These are phyloP conservation scores for Daktulosphaira vitifoliae DNA, from an alignment of 1,140 invertebrate genomes.

Conservation along the genomic window DNA sequence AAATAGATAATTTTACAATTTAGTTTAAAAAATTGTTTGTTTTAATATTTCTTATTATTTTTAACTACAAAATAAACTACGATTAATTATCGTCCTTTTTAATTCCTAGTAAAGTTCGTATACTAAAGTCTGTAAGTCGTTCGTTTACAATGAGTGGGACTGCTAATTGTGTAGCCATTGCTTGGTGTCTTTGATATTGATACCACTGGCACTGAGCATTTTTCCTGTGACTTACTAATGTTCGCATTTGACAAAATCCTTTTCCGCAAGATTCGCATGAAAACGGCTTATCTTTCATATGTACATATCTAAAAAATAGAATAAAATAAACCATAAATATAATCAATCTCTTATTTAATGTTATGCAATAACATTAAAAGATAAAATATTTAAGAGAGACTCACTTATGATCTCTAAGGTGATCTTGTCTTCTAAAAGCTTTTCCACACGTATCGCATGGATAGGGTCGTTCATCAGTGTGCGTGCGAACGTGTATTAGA, in stretches of 20 bases:
- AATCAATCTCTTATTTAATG: too few relatives aligned
- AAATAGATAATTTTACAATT: too few relatives aligned
- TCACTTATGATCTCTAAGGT: slow-evolving; percentile 89
- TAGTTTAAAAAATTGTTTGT: too few relatives aligned
- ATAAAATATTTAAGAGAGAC: slow-evolving; percentile 37
- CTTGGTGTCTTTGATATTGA: slow-evolving; percentile 20
- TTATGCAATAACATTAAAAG: too few relatives aligned
- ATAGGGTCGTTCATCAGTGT: slow-evolving; percentile 95
- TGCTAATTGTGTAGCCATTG: neutral
- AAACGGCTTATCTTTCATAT: slow-evolving; percentile 95
- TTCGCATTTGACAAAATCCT: slow-evolving; percentile 92
- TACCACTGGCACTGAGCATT: slow-evolving; percentile 28
- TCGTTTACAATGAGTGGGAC: neutral
- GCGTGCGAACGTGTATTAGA: slow-evolving; percentile 92
- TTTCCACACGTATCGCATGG: slow-evolving; percentile 97
- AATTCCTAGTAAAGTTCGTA: slow-evolving; percentile 15
- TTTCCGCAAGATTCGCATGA: slow-evolving; percentile 92
- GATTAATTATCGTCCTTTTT: neutral
- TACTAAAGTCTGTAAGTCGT: slow-evolving; percentile 11
- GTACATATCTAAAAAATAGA: slow-evolving; percentile 70
- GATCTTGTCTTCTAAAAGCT: slow-evolving; percentile 91
- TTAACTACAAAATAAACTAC: too few relatives aligned
- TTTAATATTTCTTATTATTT: too few relatives aligned
- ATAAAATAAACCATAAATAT: too few relatives aligned
- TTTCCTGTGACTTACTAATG: slow-evolving; percentile 86